Conservation (phyloP, 1,140 invertebrate genomes). For the Lordiphosa stackelbergi region DNA sequence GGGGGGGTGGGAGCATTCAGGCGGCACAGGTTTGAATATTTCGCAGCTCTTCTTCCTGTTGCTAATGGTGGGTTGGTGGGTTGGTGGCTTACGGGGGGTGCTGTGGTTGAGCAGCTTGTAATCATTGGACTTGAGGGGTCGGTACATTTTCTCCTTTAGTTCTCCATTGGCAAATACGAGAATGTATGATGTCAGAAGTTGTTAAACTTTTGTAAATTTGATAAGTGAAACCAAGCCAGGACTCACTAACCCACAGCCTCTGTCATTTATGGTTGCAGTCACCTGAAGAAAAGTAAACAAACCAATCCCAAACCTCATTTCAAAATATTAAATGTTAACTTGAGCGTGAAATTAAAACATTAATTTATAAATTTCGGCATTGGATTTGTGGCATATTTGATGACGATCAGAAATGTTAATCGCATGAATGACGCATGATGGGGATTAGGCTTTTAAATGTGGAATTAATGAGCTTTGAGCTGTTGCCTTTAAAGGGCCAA, state of each 20-base stretch:
- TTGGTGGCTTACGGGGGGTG: conserved; percentile 3
- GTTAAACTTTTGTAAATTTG: conserved; percentile 12
- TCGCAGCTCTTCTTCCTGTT: conserved; percentile 30
- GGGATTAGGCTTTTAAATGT: conserved; percentile 11
- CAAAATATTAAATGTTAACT: conserved; percentile 67
- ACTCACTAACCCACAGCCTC: conserved; percentile 15
- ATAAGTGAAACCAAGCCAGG: conserved; percentile 2
- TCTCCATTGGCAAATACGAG: conserved; percentile 4
- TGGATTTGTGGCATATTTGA: conserved; percentile 38
- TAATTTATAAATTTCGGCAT: conserved; percentile 50
- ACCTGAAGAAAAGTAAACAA: conserved; percentile 24
- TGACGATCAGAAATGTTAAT: conserved; percentile 21
- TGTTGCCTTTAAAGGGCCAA: too few species aligned
- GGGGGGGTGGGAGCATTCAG: conserved; percentile 13
- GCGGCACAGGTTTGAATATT: conserved; percentile 55
- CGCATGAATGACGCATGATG: conserved; percentile 41
- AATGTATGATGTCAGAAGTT: conserved; percentile 9
- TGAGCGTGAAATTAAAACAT: conserved; percentile 74
- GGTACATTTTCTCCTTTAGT: conserved; percentile 12
- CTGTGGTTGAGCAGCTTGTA: conserved; percentile 37
- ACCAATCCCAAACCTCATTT: conserved; percentile 12
- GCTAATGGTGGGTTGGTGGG: conserved; percentile 8
- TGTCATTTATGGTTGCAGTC: conserved; percentile 24
- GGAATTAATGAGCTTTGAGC: neutral
- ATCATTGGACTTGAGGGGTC: conserved; percentile 27